Evolutionary conservation across 2,797 vertebrate species (phyloP).

Genomic region (Natrix natrix): DNA sequence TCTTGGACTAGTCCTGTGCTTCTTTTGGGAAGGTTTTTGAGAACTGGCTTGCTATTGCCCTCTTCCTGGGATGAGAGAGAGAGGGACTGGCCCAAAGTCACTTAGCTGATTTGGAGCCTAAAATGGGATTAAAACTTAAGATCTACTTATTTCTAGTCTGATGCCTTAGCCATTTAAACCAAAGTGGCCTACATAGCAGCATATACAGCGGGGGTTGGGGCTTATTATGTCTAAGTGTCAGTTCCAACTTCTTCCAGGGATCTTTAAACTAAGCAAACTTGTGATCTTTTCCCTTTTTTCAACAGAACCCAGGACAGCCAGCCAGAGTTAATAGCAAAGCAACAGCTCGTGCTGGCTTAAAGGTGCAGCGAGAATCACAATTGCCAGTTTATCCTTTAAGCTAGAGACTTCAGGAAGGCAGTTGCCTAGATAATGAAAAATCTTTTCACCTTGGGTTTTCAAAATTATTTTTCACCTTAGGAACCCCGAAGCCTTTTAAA

Average conservation of each 20-base stretch:
- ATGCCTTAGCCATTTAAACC: neutral
- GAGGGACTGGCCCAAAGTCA: neutral
- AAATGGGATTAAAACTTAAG: neutral
- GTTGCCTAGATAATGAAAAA: neutral
- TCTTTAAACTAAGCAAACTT: neutral
- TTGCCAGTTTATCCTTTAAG: neutral
- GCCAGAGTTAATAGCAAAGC: neutral
- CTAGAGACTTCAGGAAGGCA: neutral
- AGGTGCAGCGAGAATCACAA: neutral
- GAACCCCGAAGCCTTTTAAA: neutral
- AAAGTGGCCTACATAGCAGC: neutral
- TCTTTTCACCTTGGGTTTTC: neutral
- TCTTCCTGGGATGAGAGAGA: neutral
- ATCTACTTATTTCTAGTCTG: neutral
- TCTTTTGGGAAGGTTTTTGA: neutral
- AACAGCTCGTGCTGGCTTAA: neutral
- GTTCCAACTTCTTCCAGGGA: neutral
- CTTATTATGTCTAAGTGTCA: neutral
- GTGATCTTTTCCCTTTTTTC: neutral
- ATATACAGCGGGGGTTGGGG: rapidly evolving
- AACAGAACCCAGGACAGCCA: neutral
- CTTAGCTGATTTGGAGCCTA: neutral
- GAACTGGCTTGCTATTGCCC: neutral
- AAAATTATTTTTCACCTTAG: neutral
- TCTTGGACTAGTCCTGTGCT: neutral